Evolutionary conservation across 2,797 vertebrate genomes (phyloP).

Genomic region (Nyctalus aviator): DNA sequence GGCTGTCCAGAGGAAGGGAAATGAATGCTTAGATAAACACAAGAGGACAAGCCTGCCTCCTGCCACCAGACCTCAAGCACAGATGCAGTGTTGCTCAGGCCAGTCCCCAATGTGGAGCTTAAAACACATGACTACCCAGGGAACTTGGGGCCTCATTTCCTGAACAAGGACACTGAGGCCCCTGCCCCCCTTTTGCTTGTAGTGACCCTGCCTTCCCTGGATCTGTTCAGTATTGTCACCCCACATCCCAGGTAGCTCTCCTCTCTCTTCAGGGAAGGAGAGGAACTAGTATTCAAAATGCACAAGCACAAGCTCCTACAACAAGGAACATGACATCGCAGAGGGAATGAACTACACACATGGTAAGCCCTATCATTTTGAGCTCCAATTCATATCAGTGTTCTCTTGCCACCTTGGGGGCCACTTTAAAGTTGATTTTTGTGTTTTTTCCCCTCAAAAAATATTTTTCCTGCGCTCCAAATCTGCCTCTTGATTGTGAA

Average conservation of each 20-base stretch:
- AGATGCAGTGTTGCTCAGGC: neutral
- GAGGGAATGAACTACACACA: neutral
- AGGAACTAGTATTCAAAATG: neutral
- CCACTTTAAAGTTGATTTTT: neutral
- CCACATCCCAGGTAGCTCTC: too few relatives aligned
- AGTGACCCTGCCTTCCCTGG: neutral
- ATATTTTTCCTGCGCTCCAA: neutral
- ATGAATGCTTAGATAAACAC: constrained; percentile 48
- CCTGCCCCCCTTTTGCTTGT: neutral
- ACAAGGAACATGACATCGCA: neutral
- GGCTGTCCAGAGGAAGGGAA: neutral
- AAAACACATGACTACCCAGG: neutral
- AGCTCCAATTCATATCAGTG: neutral
- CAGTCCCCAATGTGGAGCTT: constrained; percentile 1
- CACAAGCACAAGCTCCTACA: neutral
- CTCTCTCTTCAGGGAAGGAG: neutral
- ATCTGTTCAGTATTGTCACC: neutral
- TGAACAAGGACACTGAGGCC: neutral
- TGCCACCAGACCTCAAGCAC: neutral
- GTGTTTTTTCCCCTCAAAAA: neutral
- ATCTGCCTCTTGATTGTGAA: constrained; percentile 20
- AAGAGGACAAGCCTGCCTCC: neutral
- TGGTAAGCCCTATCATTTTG: neutral
- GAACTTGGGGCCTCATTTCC: neutral
- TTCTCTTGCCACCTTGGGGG: neutral